Percentiles rank a stretch among this genome's conserved stretches.
Evolutionary conservation across 2,888 invertebrate genomes (phyloP).

Genomic region (Teinopalpus imperialis): DNA sequence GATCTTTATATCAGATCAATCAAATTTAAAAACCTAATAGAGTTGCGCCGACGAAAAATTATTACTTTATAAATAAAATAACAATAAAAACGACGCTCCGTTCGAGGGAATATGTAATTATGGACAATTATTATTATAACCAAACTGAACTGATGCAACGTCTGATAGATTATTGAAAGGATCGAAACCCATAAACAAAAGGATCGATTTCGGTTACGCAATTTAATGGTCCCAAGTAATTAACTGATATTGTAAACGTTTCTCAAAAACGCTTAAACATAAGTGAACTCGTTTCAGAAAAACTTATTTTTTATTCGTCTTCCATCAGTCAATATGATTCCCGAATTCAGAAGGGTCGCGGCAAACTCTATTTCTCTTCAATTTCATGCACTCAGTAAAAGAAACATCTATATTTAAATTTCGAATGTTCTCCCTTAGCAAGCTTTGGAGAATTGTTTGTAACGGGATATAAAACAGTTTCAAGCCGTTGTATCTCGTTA

Average conservation of each 20-base stretch:
- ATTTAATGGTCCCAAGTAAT: conserved; percentile 74
- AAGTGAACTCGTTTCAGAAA: conserved; percentile 40
- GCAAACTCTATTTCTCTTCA: conserved; percentile 78
- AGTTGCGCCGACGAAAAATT: conserved; percentile 75
- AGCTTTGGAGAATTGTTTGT: conserved; percentile 27
- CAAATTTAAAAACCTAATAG: conserved; percentile 79
- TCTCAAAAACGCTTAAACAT: conserved; percentile 44
- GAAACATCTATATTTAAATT: conserved; percentile 80
- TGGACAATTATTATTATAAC: conserved; percentile 81
- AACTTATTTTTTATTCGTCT: conserved; percentile 36
- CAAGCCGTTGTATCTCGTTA: not conserved
- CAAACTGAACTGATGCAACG: conserved; percentile 62
- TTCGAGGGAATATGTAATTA: conserved; percentile 81
- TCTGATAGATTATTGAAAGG: conserved; percentile 81
- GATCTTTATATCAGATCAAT: conserved; percentile 81
- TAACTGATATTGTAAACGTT: conserved; percentile 64
- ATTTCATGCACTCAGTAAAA: conserved; percentile 77
- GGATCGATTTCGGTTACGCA: conserved; percentile 76
- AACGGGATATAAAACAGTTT: not conserved
- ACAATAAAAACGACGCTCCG: conserved; percentile 80
- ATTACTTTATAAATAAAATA: conserved; percentile 82
- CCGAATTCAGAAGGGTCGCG: conserved; percentile 54
- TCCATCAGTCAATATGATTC: conserved; percentile 58
- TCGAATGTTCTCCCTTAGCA: conserved; percentile 56
- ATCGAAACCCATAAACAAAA: conserved; percentile 79